Evolutionary conservation across 1,140 invertebrate species (phyloP).

Genomic region (Ooceraea biroi): DNA sequence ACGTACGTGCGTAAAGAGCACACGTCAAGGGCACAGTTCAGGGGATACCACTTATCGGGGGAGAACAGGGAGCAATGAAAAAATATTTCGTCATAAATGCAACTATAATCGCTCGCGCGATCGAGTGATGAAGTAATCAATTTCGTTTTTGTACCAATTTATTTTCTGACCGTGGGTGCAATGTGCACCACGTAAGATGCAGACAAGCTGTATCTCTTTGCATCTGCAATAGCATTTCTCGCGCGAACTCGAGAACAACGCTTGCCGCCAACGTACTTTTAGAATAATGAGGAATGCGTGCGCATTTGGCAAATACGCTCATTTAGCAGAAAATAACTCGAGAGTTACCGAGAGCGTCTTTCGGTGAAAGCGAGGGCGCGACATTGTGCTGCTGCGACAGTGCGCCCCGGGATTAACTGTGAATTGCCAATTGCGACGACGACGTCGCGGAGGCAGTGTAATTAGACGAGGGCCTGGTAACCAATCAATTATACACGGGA

Average conservation of each 20-base stretch:
- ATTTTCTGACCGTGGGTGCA: too few relatives aligned
- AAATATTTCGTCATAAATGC: too few relatives aligned
- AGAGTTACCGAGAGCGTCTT: not conserved
- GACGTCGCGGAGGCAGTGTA: conserved; percentile 15
- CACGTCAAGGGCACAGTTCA: too few relatives aligned
- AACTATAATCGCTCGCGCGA: too few relatives aligned
- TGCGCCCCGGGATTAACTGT: conserved; percentile 9
- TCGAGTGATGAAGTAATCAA: too few relatives aligned
- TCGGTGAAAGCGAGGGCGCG: not conserved
- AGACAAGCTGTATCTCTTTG: not conserved
- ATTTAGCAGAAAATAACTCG: conserved; percentile 44
- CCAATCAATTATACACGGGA: conserved; percentile 54
- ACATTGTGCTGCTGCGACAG: conserved; percentile 32
- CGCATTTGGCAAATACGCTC: conserved; percentile 28
- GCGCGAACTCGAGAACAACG: not conserved
- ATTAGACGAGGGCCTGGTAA: conserved; percentile 38
- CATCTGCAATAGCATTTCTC: not conserved
- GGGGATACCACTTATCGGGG: too few relatives aligned
- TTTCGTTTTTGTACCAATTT: too few relatives aligned
- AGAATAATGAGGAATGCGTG: conserved; percentile 39
- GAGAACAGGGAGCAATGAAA: too few relatives aligned
- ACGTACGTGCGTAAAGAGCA: too few relatives aligned
- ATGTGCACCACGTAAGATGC: too few relatives aligned
- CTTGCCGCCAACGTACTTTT: not conserved
- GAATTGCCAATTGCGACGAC: conserved; percentile 42